These are phyloP conservation scores for Zophobas atratus DNA, from an alignment of 1,140 invertebrate species.

Conservation along the genomic window DNA sequence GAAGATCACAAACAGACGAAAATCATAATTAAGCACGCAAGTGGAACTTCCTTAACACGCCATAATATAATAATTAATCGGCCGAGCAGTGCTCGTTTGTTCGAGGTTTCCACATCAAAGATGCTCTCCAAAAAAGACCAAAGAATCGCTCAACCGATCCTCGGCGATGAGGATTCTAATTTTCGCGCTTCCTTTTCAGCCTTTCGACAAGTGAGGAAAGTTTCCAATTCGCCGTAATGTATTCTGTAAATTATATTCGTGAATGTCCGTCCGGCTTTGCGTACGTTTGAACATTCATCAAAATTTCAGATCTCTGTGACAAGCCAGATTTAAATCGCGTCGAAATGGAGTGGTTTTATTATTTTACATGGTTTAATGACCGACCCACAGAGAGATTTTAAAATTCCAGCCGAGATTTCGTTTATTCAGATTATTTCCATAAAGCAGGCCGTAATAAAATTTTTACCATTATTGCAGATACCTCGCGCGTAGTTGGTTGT, in stretches of 20 bases:
- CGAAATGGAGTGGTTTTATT: slow-evolving; percentile 16
- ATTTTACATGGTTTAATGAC: slow-evolving; percentile 14
- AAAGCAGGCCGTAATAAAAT: neutral
- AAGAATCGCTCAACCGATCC: neutral
- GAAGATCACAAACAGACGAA: slow-evolving; percentile 35
- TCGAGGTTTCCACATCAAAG: slow-evolving; percentile 28
- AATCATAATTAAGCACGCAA: slow-evolving; percentile 32
- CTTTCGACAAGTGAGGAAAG: neutral
- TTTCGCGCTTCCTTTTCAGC: neutral
- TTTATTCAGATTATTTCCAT: slow-evolving; percentile 12
- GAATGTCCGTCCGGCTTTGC: slow-evolving; percentile 8
- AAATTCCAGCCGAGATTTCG: neutral
- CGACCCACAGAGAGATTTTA: slow-evolving; percentile 4
- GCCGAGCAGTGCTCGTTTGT: neutral
- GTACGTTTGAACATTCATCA: slow-evolving; percentile 1
- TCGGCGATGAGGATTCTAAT: neutral
- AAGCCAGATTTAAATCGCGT: slow-evolving; percentile 6
- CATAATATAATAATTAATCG: slow-evolving; percentile 14
- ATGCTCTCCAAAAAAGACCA: slow-evolving; percentile 18
- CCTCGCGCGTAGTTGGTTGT: neutral
- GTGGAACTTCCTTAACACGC: slow-evolving; percentile 18
- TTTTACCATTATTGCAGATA: neutral
- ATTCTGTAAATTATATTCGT: slow-evolving; percentile 3
- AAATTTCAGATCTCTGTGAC: slow-evolving; percentile 11
- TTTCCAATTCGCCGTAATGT: neutral